These are phyloP conservation scores for Eupithecia abbreviata DNA, from an alignment of 2,888 invertebrate species.

Conservation along the genomic window DNA sequence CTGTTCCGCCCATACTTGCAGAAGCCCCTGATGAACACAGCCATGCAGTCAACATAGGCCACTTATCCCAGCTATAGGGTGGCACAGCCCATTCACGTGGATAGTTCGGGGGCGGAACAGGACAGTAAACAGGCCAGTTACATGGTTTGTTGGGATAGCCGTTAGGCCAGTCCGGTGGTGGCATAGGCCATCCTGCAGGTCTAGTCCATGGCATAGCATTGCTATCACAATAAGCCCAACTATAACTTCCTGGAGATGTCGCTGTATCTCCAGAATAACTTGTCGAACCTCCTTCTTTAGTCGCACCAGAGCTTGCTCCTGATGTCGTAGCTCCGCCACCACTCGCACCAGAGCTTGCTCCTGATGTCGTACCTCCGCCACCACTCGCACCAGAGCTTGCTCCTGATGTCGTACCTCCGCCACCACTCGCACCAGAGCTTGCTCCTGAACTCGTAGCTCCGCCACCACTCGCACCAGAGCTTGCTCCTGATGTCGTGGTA, in stretches of 20 bases:
- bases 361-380: not conserved
- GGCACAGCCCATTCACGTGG: not conserved
- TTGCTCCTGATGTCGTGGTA: not conserved
- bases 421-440: not conserved
- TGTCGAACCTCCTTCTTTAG: not conserved
- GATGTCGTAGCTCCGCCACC: not conserved
- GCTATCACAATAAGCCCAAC: not conserved
- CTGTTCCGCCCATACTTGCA: not conserved
- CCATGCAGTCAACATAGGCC: not conserved
- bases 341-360: not conserved
- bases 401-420: not conserved
- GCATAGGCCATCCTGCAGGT: not conserved
- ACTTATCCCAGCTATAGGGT: conserved; percentile 1
- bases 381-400: not conserved
- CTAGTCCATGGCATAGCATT: conserved; percentile 2
- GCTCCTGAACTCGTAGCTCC: not conserved
- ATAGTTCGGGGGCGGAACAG: not conserved
- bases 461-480: not conserved
- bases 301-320: not conserved
- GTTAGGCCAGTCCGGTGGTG: not conserved
- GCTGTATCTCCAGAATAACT: not conserved
- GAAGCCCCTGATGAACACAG: not conserved
- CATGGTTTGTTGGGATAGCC: not conserved
- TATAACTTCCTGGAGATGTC: not conserved
- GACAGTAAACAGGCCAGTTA: not conserved